Evolutionary conservation across 1,140 invertebrate species (phyloP), one percentile per base, ranked within the genome.

Genomic region (Meloidogyne floridensis): DNA sequence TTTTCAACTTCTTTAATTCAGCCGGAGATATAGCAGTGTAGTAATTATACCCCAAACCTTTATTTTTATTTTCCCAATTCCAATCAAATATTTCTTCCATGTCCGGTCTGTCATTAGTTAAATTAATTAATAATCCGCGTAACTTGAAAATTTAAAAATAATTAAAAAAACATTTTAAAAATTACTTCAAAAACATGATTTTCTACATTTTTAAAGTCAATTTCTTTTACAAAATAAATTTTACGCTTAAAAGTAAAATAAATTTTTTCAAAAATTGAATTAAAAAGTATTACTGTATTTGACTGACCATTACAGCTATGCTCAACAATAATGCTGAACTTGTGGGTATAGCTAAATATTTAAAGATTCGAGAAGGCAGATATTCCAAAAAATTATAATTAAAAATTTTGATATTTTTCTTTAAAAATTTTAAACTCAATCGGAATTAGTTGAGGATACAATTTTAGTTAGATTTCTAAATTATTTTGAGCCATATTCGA

Each of bases 51-150:
- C 59, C 59, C n/a, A 65, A 65, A n/a, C 59, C 59, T 13, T 65
- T 65, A 3, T 6, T n/a, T 65, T 65, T 65, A 65, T 65, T n/a
- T 65, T 65, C 59, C 59, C 59, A 65, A n/a, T 65, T n/a, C 59
- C 59, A 65, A 65, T 65, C 59, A 65, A n/a, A n/a, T 65, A 65
- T 65, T 65, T 65, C 59, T 65, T 65, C 59, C 6, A n/a, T 65
- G 7, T 32, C 32, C 0, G 0, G 32, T 32, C 1, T 32, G 1
- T n/a, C 1, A 6, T 65, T 65, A 65, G 4, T 65, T n/a, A 65
- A 65, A 65, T 65, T 65, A 65, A 65, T 65, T 6, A 5, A n/a
- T 65, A 65, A 65, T n/a, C 15, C 59, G 7, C 59, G 15, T 65
- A 65, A 65, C 59, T 65, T 65, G 7, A 65, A 65, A 13, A n/a